Evolutionary conservation across 2,797 vertebrate genomes (phyloP).

Genomic region (Xenentodon cancila): DNA sequence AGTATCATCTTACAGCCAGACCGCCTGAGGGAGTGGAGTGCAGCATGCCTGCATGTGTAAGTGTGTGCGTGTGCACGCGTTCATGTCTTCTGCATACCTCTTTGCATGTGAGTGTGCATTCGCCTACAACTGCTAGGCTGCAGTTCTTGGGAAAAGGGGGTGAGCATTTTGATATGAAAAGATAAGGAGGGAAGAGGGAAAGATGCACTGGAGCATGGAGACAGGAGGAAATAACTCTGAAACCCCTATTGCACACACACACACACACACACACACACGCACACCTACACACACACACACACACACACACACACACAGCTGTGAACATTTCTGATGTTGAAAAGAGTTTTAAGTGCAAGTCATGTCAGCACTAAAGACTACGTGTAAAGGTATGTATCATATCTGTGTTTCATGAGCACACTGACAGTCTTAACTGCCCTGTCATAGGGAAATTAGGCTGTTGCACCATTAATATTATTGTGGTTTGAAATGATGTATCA

Average conservation of each 20-base stretch:
- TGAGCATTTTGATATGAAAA: slow-evolving; percentile 60
- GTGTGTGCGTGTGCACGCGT: slow-evolving; percentile 32
- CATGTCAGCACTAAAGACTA: slow-evolving; percentile 53
- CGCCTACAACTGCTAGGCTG: slow-evolving; percentile 42
- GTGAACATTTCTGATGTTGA: slow-evolving; percentile 66
- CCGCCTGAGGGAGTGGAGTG: slow-evolving; percentile 72
- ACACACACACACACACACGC: not conserved
- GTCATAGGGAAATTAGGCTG: slow-evolving; percentile 54
- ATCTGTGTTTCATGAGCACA: slow-evolving; percentile 56
- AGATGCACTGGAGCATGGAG: slow-evolving; percentile 36
- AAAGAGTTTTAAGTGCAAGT: slow-evolving; percentile 52
- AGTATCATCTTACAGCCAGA: slow-evolving; percentile 84
- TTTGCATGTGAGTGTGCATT: slow-evolving; percentile 30
- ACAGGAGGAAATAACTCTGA: slow-evolving; percentile 53
- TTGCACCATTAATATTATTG: slow-evolving; percentile 52
- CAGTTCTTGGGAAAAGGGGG: slow-evolving; percentile 39
- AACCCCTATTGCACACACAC: slow-evolving; percentile 14
- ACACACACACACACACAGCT: slow-evolving; percentile 45
- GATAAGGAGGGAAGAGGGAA: slow-evolving; percentile 38
- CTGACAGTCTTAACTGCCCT: slow-evolving; percentile 42
- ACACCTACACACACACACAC: slow-evolving; percentile 32
- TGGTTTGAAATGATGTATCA: slow-evolving; percentile 47
- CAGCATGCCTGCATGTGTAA: slow-evolving; percentile 59
- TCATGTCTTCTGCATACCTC: slow-evolving; percentile 34
- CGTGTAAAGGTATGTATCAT: slow-evolving; percentile 51